These are phyloP conservation scores for Quadroppia sp. DNA, from an alignment of 2,888 invertebrate genomes.

Conservation along the genomic window DNA sequence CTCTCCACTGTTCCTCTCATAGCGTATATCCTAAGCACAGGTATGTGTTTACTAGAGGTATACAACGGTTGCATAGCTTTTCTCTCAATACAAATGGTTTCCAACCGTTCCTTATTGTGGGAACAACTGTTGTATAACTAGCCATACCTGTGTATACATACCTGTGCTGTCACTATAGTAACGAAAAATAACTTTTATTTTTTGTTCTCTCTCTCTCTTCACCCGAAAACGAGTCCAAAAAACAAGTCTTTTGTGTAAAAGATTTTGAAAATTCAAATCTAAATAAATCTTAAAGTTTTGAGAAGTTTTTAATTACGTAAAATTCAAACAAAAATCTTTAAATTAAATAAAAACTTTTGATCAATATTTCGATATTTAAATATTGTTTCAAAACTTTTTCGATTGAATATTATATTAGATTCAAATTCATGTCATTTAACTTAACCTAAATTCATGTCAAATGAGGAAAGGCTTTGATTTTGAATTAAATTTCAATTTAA, in stretches of 20 bases:
- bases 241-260: not conserved
- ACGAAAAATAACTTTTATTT: not conserved
- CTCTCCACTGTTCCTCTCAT: not conserved
- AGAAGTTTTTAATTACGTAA: too few relatives aligned
- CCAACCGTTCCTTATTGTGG: conserved; percentile 11
- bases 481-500: too few relatives aligned
- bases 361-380: too few relatives aligned
- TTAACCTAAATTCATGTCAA: too few relatives aligned
- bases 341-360: too few relatives aligned
- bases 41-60: not conserved
- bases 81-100: conserved; percentile 13
- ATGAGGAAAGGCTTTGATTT: too few relatives aligned
- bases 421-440: too few relatives aligned
- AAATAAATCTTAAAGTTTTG: too few relatives aligned
- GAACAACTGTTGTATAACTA: conserved; percentile 23
- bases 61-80: not conserved
- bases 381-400: too few relatives aligned
- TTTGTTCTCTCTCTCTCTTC: not conserved
- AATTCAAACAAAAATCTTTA: too few relatives aligned
- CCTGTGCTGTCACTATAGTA: not conserved
- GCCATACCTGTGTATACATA: not conserved
- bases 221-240: not conserved
- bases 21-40: not conserved
- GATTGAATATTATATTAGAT: too few relatives aligned
- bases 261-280: too few relatives aligned